phyloP scores from a whole-genome alignment of 2,888 invertebrate genomes.

The Campaea margaritaria region DNA sequence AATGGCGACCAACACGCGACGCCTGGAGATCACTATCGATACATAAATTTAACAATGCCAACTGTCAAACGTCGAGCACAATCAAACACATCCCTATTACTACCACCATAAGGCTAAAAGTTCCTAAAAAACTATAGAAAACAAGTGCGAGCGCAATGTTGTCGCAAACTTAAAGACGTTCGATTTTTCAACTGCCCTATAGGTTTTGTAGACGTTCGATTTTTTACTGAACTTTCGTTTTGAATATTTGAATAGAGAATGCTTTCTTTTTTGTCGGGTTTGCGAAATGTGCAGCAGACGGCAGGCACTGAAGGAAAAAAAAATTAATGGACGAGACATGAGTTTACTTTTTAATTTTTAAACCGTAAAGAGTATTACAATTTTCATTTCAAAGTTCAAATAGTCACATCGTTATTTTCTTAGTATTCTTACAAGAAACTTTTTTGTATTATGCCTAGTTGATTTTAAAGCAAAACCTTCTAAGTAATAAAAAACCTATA shows the following conservation, averaged over 20 bases:
- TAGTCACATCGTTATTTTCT: too few relatives aligned
- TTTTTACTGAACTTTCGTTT: conserved; percentile 21
- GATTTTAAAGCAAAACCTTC: too few relatives aligned
- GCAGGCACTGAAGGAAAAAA: too few relatives aligned
- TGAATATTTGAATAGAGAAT: conserved; percentile 17
- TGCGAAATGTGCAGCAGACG: not conserved
- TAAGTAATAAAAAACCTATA: too few relatives aligned
- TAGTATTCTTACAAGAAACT: too few relatives aligned
- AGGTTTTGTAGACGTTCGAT: conserved; percentile 30
- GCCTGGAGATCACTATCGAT: conserved; percentile 70
- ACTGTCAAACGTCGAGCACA: conserved; percentile 48
- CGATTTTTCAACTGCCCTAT: conserved; percentile 58
- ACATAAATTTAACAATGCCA: conserved; percentile 60
- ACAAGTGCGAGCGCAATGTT: conserved; percentile 37
- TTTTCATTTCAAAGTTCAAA: too few relatives aligned
- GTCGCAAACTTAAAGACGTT: conserved; percentile 55
- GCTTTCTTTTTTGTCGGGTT: conserved; percentile 30
- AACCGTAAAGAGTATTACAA: too few relatives aligned
- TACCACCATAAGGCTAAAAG: conserved; percentile 30
- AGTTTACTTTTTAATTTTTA: too few relatives aligned
- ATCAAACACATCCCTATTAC: conserved; percentile 53
- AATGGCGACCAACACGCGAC: conserved; percentile 70
- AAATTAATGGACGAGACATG: too few relatives aligned
- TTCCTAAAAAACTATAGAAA: conserved; percentile 20
- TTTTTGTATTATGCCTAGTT: too few relatives aligned